Conservation (phyloP, 2,797 vertebrate genomes). For the Jordanella pulchra region DNA sequence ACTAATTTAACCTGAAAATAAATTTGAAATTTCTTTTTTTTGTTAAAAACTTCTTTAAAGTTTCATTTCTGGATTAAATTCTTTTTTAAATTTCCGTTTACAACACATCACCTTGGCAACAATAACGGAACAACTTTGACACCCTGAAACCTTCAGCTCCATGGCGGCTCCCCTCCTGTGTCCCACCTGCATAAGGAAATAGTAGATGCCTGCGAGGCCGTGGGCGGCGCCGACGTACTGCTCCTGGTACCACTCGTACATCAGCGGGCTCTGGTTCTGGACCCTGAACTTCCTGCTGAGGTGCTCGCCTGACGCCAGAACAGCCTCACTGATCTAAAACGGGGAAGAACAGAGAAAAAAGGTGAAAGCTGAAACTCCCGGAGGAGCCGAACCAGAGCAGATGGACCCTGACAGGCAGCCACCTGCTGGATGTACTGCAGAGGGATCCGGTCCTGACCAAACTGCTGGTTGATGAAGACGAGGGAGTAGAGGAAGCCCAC, state of each 20-base stretch:
- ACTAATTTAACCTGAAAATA: no score
- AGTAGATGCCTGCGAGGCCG: conserved; percentile 95
- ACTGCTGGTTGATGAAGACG: conserved; percentile 91
- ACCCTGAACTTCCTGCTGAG: conserved; percentile 85
- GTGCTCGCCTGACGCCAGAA: conserved; percentile 87
- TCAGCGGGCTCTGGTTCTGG: conserved; percentile 87
- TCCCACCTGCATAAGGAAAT: conserved; percentile 94
- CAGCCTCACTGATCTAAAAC: conserved; percentile 84
- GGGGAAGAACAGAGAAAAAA: background rate
- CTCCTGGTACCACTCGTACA: conserved; percentile 98
- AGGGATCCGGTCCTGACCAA: conserved; percentile 88
- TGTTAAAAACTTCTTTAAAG: no score
- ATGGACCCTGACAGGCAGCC: conserved; percentile 4
- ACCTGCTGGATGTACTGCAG: conserved; percentile 92
- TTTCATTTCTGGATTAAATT: no score
- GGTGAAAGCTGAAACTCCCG: no score
- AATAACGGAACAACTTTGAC: no score
- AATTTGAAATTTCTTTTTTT: no score
- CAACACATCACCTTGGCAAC: no score
- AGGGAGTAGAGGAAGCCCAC: conserved; percentile 91
- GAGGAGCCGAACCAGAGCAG: no score
- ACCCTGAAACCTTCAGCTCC: no score
- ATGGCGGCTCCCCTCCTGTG: no score
- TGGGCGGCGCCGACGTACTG: conserved; percentile 94
- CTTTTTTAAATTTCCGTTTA: no score